Evolutionary conservation across 2,797 vertebrate genomes (phyloP).

Genomic region (Naso thynnoides): DNA sequence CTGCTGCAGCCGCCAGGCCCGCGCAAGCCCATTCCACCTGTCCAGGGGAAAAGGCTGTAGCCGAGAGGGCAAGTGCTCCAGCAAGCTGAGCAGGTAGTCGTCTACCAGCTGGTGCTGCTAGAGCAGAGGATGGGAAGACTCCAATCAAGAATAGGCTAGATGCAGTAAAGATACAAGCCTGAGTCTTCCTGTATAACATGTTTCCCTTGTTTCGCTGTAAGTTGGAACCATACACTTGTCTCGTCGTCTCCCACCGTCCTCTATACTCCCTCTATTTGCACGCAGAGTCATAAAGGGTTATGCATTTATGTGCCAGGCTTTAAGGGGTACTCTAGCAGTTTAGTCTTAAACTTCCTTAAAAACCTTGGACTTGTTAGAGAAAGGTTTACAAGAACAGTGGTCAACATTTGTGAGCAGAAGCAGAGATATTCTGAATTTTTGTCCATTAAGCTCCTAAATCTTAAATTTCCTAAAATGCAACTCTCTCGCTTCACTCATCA

Average conservation of each 20-base stretch:
- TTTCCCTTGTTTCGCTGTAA: constrained; percentile 19
- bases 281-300: constrained; percentile 36
- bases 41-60: constrained; percentile 82
- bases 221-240: constrained; percentile 21
- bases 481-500: neutral
- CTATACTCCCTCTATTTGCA: constrained; percentile 30
- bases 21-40: constrained; percentile 87
- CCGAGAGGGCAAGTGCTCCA: constrained; percentile 92
- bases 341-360: neutral
- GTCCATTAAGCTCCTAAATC: neutral
- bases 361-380: neutral
- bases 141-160: constrained; percentile 26
- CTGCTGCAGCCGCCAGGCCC: constrained; percentile 91
- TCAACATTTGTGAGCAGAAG: constrained; percentile 9
- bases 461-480: constrained; percentile 16
- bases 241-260: constrained; percentile 24
- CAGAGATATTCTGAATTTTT: neutral
- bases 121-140: constrained; percentile 51
- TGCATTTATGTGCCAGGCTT: constrained; percentile 26
- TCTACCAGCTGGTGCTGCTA: constrained; percentile 5
- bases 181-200: constrained; percentile 53
- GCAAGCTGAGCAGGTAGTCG: constrained; percentile 98
- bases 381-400: neutral
- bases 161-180: constrained; percentile 30
- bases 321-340: neutral